These are phyloP conservation scores for Taxidea taxus DNA, from an alignment of 2,113 vertebrate genomes.

Conservation along the genomic window DNA sequence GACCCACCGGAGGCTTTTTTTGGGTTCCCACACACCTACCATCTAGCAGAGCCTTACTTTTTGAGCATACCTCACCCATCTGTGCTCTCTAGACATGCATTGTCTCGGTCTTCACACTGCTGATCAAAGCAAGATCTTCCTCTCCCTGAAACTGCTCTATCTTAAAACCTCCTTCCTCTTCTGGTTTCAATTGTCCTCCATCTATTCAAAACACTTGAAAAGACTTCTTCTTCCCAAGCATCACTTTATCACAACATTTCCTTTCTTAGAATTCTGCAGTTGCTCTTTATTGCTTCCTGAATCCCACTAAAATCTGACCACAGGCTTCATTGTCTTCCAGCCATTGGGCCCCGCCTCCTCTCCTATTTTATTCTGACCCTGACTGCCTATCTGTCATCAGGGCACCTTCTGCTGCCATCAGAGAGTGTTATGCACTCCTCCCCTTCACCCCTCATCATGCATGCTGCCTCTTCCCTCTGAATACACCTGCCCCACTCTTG, in stretches of 20 bases:
- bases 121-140: neutral
- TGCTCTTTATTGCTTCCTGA: neutral
- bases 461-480: neutral
- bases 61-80: neutral
- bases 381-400: neutral
- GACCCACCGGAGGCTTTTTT: neutral
- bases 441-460: neutral
- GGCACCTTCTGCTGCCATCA: neutral
- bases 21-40: neutral
- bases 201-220: constrained; percentile 25
- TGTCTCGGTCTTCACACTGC: neutral
- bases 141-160: neutral
- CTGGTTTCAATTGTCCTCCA: neutral
- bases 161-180: neutral
- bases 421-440: neutral
- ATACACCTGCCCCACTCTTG: neutral
- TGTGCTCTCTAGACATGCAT: neutral
- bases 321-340: neutral
- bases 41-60: neutral
- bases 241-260: neutral
- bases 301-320: neutral
- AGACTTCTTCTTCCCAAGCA: neutral
- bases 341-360: neutral
- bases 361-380: neutral
- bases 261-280: neutral